These are phyloP conservation scores for Echeneis naucrates DNA, from an alignment of 2,797 vertebrate genomes.

Conservation along the genomic window DNA sequence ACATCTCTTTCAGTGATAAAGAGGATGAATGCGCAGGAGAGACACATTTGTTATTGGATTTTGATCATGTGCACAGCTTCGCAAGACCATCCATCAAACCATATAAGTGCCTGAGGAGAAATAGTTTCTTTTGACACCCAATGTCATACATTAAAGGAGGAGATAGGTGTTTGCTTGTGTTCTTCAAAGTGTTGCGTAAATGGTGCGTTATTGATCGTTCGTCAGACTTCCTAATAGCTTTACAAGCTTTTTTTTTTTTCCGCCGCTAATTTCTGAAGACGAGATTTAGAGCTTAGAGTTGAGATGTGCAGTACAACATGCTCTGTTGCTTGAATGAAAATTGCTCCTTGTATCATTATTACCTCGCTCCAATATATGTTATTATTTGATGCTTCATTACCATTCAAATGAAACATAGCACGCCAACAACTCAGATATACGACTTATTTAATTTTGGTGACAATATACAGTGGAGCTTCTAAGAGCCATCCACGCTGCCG, in stretches of 20 bases:
- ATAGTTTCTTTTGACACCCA: conserved; percentile 25
- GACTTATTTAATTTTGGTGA: conserved; percentile 6
- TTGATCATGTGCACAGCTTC: conserved; percentile 49
- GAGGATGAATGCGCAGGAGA: conserved; percentile 42
- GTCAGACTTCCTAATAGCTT: conserved; percentile 6
- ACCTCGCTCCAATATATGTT: conserved; percentile 40
- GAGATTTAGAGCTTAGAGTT: conserved; percentile 18
- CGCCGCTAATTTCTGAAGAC: conserved; percentile 9
- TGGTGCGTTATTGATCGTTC: conserved; percentile 2
- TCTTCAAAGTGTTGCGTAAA: conserved; percentile 4
- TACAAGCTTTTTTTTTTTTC: neutral
- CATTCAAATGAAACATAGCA: conserved; percentile 48
- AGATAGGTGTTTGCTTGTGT: neutral
- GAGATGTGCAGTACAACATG: neutral
- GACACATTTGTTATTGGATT: conserved; percentile 57
- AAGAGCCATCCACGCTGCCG: neutral
- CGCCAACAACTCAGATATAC: conserved; percentile 20
- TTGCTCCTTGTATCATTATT: conserved; percentile 16
- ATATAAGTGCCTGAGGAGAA: conserved; percentile 40
- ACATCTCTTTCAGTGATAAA: conserved; percentile 41
- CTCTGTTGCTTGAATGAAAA: conserved; percentile 10
- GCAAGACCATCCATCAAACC: conserved; percentile 45
- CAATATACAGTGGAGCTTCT: neutral
- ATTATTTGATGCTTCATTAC: conserved; percentile 62
- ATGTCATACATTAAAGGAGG: conserved; percentile 31